Evolutionary conservation across 1,140 invertebrate genomes (phyloP).

Genomic region (Anoplolepis gracilipes): DNA sequence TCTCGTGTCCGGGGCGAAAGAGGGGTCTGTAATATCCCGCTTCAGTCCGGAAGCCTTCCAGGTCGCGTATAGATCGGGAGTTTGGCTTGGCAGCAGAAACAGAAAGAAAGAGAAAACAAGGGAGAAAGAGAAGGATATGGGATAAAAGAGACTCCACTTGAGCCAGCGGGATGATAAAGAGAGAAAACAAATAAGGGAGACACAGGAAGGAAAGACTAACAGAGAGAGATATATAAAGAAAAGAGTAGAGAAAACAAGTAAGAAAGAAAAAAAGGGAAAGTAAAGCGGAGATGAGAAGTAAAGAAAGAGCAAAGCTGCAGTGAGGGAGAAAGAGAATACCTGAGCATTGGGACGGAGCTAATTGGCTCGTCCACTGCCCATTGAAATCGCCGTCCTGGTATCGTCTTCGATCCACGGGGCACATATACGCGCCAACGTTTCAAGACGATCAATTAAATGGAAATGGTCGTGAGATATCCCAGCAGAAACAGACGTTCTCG

Average conservation of each 20-base stretch:
- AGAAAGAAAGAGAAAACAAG: slow-evolving; percentile 4
- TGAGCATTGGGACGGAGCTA: slow-evolving; percentile 80
- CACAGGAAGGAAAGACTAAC: slow-evolving; percentile 39
- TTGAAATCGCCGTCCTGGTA: slow-evolving; percentile 74
- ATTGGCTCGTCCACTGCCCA: slow-evolving; percentile 80
- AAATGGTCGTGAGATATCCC: slow-evolving; percentile 81
- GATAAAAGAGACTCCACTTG: not conserved
- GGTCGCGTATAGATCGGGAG: slow-evolving; percentile 76
- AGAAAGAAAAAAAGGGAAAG: not conserved
- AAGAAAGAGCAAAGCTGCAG: not conserved
- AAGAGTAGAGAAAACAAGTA: not conserved
- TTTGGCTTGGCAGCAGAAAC: slow-evolving; percentile 52
- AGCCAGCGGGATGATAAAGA: slow-evolving; percentile 16
- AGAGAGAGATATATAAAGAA: slow-evolving; percentile 12
- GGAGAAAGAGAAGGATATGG: not conserved
- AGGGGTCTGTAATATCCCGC: slow-evolving; percentile 76
- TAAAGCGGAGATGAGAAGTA: not conserved
- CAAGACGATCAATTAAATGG: slow-evolving; percentile 82
- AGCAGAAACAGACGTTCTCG: slow-evolving; percentile 77
- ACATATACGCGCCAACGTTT: slow-evolving; percentile 73
- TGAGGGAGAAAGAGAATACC: slow-evolving; percentile 68
- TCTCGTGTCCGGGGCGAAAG: slow-evolving; percentile 67
- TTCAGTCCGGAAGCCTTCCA: slow-evolving; percentile 80
- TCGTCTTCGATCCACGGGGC: slow-evolving; percentile 73
- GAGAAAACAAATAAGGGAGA: slow-evolving; percentile 29